phyloP scores from a whole-genome alignment of 2,797 vertebrate species.

The Streptopelia turtur region DNA sequence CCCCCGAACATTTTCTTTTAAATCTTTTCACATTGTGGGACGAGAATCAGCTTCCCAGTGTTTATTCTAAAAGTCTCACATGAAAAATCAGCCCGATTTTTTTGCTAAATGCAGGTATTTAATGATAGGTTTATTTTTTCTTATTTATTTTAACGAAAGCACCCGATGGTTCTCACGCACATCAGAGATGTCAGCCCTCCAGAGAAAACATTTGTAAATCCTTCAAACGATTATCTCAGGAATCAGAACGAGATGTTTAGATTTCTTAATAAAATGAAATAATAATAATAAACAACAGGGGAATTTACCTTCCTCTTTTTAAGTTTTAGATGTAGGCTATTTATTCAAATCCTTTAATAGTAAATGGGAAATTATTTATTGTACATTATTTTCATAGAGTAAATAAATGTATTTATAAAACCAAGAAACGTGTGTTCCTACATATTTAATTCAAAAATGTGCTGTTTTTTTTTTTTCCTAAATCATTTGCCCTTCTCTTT shows the following conservation, averaged over 20 bases:
- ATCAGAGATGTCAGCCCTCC: constrained; percentile 39
- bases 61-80: not conserved
- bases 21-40: not conserved
- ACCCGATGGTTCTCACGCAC: not conserved
- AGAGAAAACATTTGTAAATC: constrained; percentile 72
- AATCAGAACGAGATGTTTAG: constrained; percentile 80
- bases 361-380: constrained; percentile 99
- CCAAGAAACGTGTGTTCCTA: constrained; percentile 41
- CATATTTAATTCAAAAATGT: not conserved
- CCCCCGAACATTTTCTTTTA: not conserved
- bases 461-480: rapidly evolving
- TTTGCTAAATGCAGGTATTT: constrained; percentile 81
- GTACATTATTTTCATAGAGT: constrained; percentile 99
- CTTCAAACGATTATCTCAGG: constrained; percentile 84
- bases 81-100: not conserved
- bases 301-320: constrained; percentile 81
- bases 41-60: not conserved
- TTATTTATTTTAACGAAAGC: constrained; percentile 33
- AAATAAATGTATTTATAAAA: constrained; percentile 89
- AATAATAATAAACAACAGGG: constrained; percentile 19
- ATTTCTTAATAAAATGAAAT: constrained; percentile 74
- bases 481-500: not conserved
- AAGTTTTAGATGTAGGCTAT: constrained; percentile 94
- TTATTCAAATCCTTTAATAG: constrained; percentile 98
- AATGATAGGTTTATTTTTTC: constrained; percentile 59